Evolutionary conservation across 2,888 invertebrate species (phyloP).

Genomic region (Lasioglossum vierecki): DNA sequence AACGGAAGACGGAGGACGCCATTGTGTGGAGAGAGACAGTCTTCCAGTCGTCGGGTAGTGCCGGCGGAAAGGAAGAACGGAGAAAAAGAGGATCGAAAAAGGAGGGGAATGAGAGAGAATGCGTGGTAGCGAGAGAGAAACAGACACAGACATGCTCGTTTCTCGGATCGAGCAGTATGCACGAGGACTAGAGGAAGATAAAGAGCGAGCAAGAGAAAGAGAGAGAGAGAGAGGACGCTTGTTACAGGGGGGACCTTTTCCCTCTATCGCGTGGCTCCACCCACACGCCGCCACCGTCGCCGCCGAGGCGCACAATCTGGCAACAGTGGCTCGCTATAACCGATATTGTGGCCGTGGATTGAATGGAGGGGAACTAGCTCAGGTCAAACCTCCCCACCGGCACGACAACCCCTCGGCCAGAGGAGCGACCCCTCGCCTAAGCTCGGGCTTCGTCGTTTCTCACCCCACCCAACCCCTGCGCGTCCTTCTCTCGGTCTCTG

Average conservation of each 20-base stretch:
- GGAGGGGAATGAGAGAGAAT: neutral
- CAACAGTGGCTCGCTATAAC: conserved; percentile 83
- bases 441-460: conserved; percentile 61
- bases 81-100: conserved; percentile 36
- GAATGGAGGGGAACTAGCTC: conserved; percentile 84
- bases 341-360: conserved; percentile 83
- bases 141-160: conserved; percentile 59
- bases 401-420: conserved; percentile 71
- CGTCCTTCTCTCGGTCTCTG: conserved; percentile 62
- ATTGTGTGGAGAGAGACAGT: conserved; percentile 52
- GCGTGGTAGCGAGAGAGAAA: conserved; percentile 25
- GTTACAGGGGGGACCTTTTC: conserved; percentile 70
- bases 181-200: conserved; percentile 50
- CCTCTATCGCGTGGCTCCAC: conserved; percentile 77
- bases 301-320: conserved; percentile 79
- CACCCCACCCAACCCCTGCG: conserved; percentile 63
- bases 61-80: conserved; percentile 36
- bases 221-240: conserved; percentile 38
- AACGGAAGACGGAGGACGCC: conserved; percentile 68
- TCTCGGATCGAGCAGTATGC: conserved; percentile 66
- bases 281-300: conserved; percentile 73
- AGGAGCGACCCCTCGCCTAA: conserved; percentile 71
- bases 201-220: neutral
- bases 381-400: conserved; percentile 82
- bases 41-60: neutral